Evolutionary conservation across 2,113 vertebrate genomes (phyloP), one percentile per base, ranked within the genome.

Genomic region (Pseudolaguvia tuberculata): DNA sequence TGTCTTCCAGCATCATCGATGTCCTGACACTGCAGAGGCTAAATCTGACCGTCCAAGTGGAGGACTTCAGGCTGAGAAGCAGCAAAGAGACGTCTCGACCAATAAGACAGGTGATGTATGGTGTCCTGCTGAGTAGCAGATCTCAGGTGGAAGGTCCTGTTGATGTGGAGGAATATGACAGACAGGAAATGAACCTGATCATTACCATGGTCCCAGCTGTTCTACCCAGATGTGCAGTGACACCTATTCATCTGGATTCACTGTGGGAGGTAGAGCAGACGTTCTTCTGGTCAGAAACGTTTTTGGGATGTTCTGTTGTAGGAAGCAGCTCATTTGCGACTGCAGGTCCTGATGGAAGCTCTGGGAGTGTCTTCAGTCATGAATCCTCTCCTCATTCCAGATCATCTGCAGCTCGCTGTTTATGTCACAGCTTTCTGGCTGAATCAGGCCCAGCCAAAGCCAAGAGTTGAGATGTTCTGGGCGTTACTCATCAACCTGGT

Each of bases 401-500:
- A 78, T 39, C 68, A 83, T 50, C 70, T 95, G 57, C 85, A 86
- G 17, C 83, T 96, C 53, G 87, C 89, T 2, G 0, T 91, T 73
- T 90, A 90, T 18, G 88, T 87, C 52, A 94, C 88, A 0, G 92
- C 90, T 85, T 94, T 87, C 77, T 97, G 94, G 94, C 18, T 90
- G 66, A 25, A 25, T 69, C 78, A 71, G 6, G 80, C 89, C 1
- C 84, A 91, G 39, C 87, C 89, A 23, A 85, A 62, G 78, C 86
- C 88, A 0, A 86, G 84, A 1, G 12, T 81, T 11, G 81, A 79
- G 13, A 89, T 93, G 1, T 78, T 94, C 9, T 91, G 92, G 75
- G 91, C 92, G 20, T 83, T 97, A 29, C 87, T 97, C 76, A 85
- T 95, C 75, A 85, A 81, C 13, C 80, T 93, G 65, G 86, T 92